Base-by-base conservation (phyloP, 2,888 invertebrate species). In the Pyrgus malvae region DNA sequence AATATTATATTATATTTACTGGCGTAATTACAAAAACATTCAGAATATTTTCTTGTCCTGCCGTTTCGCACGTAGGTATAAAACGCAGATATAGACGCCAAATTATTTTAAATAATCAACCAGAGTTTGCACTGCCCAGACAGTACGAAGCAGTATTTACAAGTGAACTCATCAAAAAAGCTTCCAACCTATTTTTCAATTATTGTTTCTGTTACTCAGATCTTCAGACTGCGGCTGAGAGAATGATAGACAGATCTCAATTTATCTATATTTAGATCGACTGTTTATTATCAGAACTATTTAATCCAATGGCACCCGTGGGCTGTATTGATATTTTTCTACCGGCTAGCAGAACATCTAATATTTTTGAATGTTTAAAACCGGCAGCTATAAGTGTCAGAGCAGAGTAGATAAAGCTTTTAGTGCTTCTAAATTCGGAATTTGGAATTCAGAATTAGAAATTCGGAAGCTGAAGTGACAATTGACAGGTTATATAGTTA, bases 201-300 rank as follows among this genome's bases (percentile, higher is more conserved):
- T 9, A 46, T 46, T 46, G 46, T 35, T 46, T 46, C 35, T n/a
- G 46, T 17, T 46, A 46, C 46, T 35, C 12, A 23, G 27, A 37
- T 37, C 25, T 17, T 38, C 38, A 27, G 38, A 35, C 23, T n/a
- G 14, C 5, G 48, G 41, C 14, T 37, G 48, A 48, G 25, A 14
- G 17, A 48, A 37, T 48, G 37, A 48, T 48, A 27, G 48, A 48
- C 48, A 31, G 35, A 48, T 25, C 35, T 35, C 46, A 35, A 48
- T 38, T 53, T 55, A 27, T 56, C 58, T 55, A 56, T 56, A 51
- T 56, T 51, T 50, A 48, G 29, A 48, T 44, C 35, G 21, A 48
- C 57, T 59, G 56, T 48, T 58, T 55, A 56, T 56, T 56, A 59
- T 55, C 57, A 50, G 48, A 48, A 37, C 48, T 58, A 58, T 53